Conservation (phyloP, 2,113 vertebrate genomes). For the Lepus timidus region DNA sequence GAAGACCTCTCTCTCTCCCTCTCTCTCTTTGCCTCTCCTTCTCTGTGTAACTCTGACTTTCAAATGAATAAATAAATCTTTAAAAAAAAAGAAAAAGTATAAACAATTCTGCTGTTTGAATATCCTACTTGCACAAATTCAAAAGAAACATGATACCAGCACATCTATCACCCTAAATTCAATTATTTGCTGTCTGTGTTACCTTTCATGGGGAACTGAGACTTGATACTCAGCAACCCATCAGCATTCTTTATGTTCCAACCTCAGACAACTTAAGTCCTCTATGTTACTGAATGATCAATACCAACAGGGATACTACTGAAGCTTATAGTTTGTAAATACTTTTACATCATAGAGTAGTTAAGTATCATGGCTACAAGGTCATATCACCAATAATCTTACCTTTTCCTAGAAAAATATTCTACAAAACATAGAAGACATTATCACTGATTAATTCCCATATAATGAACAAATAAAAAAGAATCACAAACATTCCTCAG, state of each 20-base stretch:
- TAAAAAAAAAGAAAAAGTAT: too few species aligned
- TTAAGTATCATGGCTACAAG: background rate
- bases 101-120: background rate
- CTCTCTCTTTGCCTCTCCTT: too few species aligned
- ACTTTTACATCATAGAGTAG: background rate
- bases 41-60: too few species aligned
- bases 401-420: background rate
- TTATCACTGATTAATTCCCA: background rate
- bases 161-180: background rate
- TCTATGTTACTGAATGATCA: background rate
- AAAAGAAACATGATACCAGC: background rate
- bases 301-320: background rate
- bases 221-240: background rate
- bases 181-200: background rate
- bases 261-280: background rate
- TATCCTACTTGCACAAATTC: background rate
- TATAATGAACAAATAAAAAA: conserved; percentile 17
- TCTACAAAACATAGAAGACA: background rate
- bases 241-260: background rate
- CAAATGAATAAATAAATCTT: too few species aligned
- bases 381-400: background rate
- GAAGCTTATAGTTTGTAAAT: background rate
- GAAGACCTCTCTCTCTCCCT: too few species aligned
- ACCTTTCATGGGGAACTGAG: background rate
- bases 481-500: background rate